Conservation (phyloP, 2,797 vertebrate genomes). For the Melanotaenia pygmaea region DNA sequence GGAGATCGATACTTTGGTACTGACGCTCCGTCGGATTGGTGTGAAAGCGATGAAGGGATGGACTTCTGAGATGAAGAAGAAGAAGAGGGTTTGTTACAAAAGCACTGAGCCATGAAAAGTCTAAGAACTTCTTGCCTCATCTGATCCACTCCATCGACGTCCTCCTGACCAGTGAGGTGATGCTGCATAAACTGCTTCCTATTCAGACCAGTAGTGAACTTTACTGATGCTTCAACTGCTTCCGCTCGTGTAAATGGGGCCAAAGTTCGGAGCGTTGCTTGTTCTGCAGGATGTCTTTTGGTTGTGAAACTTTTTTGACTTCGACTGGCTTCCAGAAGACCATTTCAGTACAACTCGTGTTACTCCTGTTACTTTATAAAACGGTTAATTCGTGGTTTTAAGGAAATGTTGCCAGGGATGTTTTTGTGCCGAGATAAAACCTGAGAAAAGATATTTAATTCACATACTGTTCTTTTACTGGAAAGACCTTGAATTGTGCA, state of each 20-base stretch:
- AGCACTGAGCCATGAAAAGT: slow-evolving; percentile 30
- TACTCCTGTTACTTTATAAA: background rate
- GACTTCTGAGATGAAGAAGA: slow-evolving; percentile 78
- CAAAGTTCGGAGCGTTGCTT: background rate
- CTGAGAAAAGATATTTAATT: background rate
- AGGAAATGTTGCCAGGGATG: background rate
- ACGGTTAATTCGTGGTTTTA: background rate
- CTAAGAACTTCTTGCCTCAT: background rate
- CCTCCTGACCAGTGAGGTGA: background rate
- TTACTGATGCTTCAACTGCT: background rate
- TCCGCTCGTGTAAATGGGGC: slow-evolving; percentile 1
- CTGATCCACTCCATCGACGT: background rate
- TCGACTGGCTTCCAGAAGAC: background rate
- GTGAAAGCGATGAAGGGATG: slow-evolving; percentile 86
- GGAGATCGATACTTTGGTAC: slow-evolving; percentile 94
- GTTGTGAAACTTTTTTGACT: background rate
- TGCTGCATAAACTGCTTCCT: slow-evolving; percentile 6
- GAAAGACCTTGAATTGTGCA: slow-evolving; percentile 2
- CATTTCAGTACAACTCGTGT: no score
- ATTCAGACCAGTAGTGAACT: background rate
- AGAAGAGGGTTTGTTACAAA: background rate
- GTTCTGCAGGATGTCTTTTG: background rate
- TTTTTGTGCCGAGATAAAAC: background rate
- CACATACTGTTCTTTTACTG: slow-evolving; percentile 8
- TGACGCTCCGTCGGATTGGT: slow-evolving; percentile 85